Percentiles rank a stretch among this genome's conserved stretches.
phyloP scores from a whole-genome alignment of 2,888 invertebrate species.

The Caenorhabditis sp. region DNA sequence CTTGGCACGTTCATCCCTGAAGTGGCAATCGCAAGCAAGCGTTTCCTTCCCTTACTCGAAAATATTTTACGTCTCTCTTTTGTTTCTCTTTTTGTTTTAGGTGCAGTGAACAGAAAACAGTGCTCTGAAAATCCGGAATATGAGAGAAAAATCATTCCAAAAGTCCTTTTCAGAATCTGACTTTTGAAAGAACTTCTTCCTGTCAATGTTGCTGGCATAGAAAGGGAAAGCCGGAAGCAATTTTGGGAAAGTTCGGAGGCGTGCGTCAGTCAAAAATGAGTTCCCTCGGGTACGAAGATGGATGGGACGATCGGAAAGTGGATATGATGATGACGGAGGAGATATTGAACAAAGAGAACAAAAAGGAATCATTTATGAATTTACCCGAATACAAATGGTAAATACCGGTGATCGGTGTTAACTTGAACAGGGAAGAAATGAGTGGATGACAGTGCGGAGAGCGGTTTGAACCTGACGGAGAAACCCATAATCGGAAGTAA shows the following conservation, averaged over 20 bases:
- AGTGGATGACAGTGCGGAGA: constrained; percentile 6
- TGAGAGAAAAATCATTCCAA: neutral
- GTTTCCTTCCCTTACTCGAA: no score
- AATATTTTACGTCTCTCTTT: no score
- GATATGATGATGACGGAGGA: constrained; percentile 6
- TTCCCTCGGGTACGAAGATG: constrained; percentile 38
- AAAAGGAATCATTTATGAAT: neutral
- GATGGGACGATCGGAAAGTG: constrained; percentile 19
- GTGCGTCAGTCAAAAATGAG: constrained; percentile 25
- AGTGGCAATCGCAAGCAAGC: no score
- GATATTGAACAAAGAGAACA: neutral
- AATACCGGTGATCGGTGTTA: constrained; percentile 21
- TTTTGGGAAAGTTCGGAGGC: constrained; percentile 15
- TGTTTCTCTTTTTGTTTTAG: no score
- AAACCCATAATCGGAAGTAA: constrained; percentile 9
- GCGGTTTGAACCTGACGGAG: constrained; percentile 10
- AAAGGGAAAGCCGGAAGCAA: constrained; percentile 36
- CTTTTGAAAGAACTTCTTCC: no score
- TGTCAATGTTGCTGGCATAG: no score
- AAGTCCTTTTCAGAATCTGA: no score
- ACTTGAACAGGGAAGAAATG: neutral
- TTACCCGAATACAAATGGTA: constrained; percentile 12
- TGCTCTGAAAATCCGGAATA: no score
- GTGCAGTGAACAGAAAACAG: no score
- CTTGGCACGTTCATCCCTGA: no score